phyloP scores from a whole-genome alignment of 2,888 invertebrate species.

The Oscheius sp. region DNA sequence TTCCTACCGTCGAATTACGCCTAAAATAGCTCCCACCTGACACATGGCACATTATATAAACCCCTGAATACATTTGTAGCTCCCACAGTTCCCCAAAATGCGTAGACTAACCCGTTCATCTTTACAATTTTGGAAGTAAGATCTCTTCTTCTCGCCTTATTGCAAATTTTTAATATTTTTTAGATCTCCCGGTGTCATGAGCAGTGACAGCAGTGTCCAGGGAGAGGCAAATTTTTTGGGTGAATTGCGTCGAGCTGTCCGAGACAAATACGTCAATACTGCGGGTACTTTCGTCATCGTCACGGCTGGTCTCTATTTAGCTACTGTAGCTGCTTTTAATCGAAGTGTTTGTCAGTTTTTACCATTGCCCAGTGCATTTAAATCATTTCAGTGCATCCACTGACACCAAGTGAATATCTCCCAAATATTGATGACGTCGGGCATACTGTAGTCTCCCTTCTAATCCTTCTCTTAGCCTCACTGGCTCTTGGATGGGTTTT shows the following conservation, averaged over 20 bases:
- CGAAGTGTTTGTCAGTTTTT: constrained; percentile 24
- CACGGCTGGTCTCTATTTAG: constrained; percentile 20
- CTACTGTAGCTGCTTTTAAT: constrained; percentile 7
- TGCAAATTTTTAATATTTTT: background rate
- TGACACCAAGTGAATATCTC: constrained; percentile 10
- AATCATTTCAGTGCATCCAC: constrained; percentile 30
- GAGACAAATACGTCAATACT: constrained; percentile 32
- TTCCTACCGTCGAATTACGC: too few relatives aligned
- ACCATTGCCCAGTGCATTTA: background rate
- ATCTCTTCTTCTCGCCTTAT: background rate
- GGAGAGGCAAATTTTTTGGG: constrained; percentile 28
- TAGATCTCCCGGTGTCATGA: background rate
- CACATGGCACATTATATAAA: too few relatives aligned
- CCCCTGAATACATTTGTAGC: too few relatives aligned
- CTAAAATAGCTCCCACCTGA: too few relatives aligned
- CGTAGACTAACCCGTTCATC: too few relatives aligned
- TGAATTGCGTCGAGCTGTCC: constrained; percentile 32
- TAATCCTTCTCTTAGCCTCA: constrained; percentile 28
- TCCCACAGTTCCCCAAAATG: too few relatives aligned
- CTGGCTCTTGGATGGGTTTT: constrained; percentile 38
- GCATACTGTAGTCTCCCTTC: constrained; percentile 24
- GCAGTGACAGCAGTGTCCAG: background rate
- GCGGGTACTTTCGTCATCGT: constrained; percentile 14
- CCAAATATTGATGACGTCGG: background rate
- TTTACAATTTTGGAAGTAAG: background rate